Evolutionary conservation across 1,140 invertebrate genomes (phyloP).

Genomic region (Condylostylus longicornis): DNA sequence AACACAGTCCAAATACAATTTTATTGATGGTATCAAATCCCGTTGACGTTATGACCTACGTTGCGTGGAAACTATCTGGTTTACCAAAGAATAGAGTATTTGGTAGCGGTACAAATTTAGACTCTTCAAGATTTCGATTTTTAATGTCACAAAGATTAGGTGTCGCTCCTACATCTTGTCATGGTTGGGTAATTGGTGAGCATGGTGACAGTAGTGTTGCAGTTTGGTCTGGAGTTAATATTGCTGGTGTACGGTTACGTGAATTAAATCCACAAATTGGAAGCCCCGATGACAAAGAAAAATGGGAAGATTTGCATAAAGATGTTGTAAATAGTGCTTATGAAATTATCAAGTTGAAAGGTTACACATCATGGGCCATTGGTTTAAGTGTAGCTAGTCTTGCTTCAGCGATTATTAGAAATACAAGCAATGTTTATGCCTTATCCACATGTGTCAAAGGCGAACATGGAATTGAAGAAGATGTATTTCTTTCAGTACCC

Average conservation of each 20-base stretch:
- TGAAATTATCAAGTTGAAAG: conserved; percentile 66
- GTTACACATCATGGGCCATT: conserved; percentile 79
- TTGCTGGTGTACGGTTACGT: conserved; percentile 66
- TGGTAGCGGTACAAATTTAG: conserved; percentile 81
- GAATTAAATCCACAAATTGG: conserved; percentile 58
- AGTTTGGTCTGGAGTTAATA: conserved; percentile 84
- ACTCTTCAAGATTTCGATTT: conserved; percentile 80
- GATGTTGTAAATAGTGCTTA: conserved; percentile 65
- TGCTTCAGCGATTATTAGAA: conserved; percentile 51
- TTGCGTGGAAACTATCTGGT: conserved; percentile 85
- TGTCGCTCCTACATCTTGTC: conserved; percentile 64
- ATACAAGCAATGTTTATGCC: conserved; percentile 57
- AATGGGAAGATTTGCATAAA: conserved; percentile 54
- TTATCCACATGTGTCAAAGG: conserved; percentile 65
- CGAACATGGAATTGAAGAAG: conserved; percentile 53
- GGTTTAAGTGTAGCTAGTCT: conserved; percentile 59
- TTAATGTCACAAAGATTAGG: conserved; percentile 65
- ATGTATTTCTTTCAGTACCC: conserved; percentile 71
- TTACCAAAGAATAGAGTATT: conserved; percentile 73
- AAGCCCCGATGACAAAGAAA: conserved; percentile 49
- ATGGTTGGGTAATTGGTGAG: conserved; percentile 82
- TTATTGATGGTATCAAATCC: conserved; percentile 84
- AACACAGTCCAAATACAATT: conserved; percentile 73
- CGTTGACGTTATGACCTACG: conserved; percentile 79
- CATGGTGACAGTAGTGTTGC: conserved; percentile 75